A percentile compares a stretch with the other conserved stretches of the same genome.
These are phyloP conservation scores for Anoplopoma fimbria DNA, from an alignment of 2,113 vertebrate species.

Conservation along the genomic window DNA sequence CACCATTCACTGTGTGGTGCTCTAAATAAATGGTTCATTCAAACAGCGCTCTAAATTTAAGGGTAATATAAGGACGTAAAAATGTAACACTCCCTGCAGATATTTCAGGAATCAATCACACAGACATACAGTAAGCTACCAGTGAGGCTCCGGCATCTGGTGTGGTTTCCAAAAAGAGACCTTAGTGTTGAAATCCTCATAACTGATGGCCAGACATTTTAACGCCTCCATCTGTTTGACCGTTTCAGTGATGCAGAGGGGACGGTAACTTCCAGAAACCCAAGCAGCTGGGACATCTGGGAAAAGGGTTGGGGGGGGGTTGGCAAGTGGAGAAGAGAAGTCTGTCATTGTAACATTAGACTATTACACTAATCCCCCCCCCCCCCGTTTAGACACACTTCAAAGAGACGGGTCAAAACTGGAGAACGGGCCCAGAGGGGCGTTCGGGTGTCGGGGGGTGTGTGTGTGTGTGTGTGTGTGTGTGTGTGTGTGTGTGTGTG, in stretches of 20 bases:
- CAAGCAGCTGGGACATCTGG: slow-evolving; percentile 34
- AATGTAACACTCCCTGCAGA: not conserved
- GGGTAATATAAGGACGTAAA: too few relatives aligned
- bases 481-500: slow-evolving; percentile 15
- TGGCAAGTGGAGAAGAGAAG: slow-evolving; percentile 27
- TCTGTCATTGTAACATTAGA: slow-evolving; percentile 68
- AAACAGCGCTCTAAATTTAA: too few relatives aligned
- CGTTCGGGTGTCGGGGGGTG: not conserved
- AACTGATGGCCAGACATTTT: slow-evolving; percentile 2
- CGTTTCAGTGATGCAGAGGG: slow-evolving; percentile 5
- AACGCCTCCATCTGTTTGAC: slow-evolving; percentile 37
- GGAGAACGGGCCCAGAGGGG: slow-evolving; percentile 47
- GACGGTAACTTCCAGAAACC: not conserved
- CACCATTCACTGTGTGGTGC: too few relatives aligned
- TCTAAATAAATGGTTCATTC: too few relatives aligned
- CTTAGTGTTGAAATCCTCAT: not conserved
- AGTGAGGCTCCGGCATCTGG: not conserved
- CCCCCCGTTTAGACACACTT: slow-evolving; percentile 67
- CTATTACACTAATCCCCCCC: slow-evolving; percentile 68
- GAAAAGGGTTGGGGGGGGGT: not conserved
- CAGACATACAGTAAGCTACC: not conserved
- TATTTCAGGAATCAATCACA: not conserved
- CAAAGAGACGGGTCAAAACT: slow-evolving; percentile 52
- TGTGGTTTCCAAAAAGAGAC: not conserved
- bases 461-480: not conserved